Evolutionary conservation across 35 echinoderm and acorn worm genomes (phyloP).

Genomic region (Holothuria glaberrima): DNA sequence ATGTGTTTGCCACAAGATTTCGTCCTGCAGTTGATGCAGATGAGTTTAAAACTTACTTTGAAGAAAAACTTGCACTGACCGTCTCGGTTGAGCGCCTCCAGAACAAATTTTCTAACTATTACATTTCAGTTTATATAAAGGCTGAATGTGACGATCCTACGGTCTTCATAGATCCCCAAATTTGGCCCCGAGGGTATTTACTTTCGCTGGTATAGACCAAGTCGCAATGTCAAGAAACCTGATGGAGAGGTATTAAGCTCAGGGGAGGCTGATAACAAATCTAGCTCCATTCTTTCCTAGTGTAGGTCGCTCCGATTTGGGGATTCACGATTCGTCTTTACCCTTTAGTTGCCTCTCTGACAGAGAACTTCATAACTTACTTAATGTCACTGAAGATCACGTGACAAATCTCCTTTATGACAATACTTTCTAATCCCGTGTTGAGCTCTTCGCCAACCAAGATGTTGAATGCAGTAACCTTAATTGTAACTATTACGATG

Average conservation of each 20-base stretch:
- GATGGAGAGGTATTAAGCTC: background rate
- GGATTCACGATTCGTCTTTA: too few species aligned
- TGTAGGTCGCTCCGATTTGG: background rate
- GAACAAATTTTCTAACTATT: background rate
- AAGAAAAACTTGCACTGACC: background rate
- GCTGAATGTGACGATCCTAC: background rate
- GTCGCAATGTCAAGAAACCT: background rate
- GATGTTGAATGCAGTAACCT: background rate
- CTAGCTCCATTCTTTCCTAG: background rate
- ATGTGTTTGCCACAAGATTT: slow-evolving; percentile 18
- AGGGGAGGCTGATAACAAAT: background rate
- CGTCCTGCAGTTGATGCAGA: background rate
- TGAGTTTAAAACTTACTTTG: background rate
- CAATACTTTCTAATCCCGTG: background rate
- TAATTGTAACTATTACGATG: slow-evolving; percentile 25
- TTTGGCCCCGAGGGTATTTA: slow-evolving; percentile 2
- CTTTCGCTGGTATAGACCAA: slow-evolving; percentile 4
- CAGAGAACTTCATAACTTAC: too few species aligned
- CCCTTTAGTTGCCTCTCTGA: background rate
- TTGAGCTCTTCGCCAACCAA: slow-evolving; percentile 4
- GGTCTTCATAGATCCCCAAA: background rate
- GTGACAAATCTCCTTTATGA: too few species aligned
- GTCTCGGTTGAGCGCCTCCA: background rate
- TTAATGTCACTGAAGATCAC: too few species aligned
- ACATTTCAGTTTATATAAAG: background rate